phyloP scores from a whole-genome alignment of 2,113 vertebrate species.

The Mixornis gularis region DNA sequence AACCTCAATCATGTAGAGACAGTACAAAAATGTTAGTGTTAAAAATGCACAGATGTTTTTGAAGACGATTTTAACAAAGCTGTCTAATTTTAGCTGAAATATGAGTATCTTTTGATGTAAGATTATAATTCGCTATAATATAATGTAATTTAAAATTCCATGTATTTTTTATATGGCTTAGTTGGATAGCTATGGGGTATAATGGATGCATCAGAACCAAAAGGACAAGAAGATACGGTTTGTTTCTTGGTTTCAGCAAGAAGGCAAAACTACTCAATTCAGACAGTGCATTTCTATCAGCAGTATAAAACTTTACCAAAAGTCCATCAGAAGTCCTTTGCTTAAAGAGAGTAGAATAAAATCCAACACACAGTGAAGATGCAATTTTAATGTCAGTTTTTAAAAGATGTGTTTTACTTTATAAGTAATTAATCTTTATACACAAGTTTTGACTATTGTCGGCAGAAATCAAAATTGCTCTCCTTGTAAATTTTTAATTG shows the following conservation, averaged over 20 bases:
- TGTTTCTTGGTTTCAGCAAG: fast-evolving
- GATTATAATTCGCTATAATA: background rate
- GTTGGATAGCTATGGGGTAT: background rate
- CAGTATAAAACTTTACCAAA: background rate
- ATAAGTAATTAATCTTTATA: constrained; percentile 84
- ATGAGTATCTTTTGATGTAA: background rate
- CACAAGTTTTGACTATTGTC: constrained; percentile 80
- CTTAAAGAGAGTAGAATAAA: constrained; percentile 22
- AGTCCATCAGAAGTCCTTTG: constrained; percentile 22
- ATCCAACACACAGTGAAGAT: constrained; percentile 41
- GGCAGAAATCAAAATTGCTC: constrained; percentile 88
- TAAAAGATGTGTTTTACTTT: constrained; percentile 65
- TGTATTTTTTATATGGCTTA: background rate
- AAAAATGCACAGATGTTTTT: background rate
- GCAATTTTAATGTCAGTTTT: constrained; percentile 71
- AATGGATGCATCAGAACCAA: background rate
- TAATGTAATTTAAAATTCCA: background rate
- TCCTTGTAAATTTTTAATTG: constrained; percentile 88
- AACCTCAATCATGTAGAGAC: background rate
- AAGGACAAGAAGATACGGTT: background rate
- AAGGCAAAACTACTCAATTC: background rate
- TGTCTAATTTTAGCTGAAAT: background rate
- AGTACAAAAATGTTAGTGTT: background rate
- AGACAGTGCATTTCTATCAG: constrained; percentile 1
- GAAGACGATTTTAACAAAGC: background rate